phyloP scores from a whole-genome alignment of 2,888 invertebrate species.

The Watsonalla binaria region DNA sequence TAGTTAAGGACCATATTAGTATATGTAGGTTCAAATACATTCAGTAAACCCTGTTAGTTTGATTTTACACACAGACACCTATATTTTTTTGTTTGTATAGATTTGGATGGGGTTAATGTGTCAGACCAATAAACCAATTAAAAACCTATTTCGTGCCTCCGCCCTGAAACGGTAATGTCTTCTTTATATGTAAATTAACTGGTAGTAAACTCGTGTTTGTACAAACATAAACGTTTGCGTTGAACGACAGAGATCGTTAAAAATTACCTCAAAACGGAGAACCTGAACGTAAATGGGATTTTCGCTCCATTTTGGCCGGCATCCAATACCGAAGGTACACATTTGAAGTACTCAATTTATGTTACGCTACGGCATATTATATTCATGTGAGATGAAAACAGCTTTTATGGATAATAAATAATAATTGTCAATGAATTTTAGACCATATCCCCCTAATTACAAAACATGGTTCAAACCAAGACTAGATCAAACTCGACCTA shows the following conservation, averaged over 20 bases:
- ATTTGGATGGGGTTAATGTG: no score
- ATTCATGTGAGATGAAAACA: slow-evolving; percentile 23
- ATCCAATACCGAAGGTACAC: slow-evolving; percentile 30
- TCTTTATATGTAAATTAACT: neutral
- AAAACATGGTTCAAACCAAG: no score
- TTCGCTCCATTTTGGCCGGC: slow-evolving; percentile 24
- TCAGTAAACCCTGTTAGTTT: no score
- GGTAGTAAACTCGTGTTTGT: slow-evolving; percentile 7
- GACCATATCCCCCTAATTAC: no score
- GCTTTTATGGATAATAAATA: neutral
- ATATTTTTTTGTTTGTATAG: no score
- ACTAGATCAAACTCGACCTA: no score
- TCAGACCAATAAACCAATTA: no score
- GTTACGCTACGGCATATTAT: slow-evolving; percentile 41
- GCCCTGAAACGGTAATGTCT: no score
- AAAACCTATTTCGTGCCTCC: slow-evolving; percentile 2
- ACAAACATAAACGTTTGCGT: slow-evolving; percentile 5
- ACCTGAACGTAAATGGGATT: slow-evolving; percentile 10
- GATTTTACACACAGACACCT: no score
- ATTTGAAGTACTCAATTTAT: slow-evolving; percentile 43
- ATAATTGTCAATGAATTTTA: no score
- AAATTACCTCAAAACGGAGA: slow-evolving; percentile 7
- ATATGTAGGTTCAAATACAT: no score
- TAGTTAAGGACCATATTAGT: no score
- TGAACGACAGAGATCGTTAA: neutral